These are phyloP conservation scores for Perodicticus potto DNA, from an alignment of 2,797 vertebrate species.

Conservation along the genomic window DNA sequence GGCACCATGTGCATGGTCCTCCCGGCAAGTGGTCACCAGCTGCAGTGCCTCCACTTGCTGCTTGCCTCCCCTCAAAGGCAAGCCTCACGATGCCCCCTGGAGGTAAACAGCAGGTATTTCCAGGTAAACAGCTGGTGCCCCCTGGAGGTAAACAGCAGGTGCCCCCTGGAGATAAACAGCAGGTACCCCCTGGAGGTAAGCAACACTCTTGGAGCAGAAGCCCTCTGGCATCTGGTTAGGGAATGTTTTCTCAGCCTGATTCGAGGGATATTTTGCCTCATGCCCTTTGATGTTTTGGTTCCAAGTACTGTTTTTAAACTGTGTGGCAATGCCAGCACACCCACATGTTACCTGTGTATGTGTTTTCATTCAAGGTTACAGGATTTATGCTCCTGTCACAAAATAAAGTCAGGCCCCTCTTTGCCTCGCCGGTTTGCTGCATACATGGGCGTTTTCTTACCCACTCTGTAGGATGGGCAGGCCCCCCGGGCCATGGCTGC, in stretches of 20 bases:
- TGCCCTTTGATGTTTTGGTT: not conserved
- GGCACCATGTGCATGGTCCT: not conserved
- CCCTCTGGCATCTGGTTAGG: not conserved
- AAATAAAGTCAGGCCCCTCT: not conserved
- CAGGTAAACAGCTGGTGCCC: not conserved
- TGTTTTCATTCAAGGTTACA: not conserved
- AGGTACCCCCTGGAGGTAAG: not conserved
- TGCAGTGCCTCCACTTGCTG: not conserved
- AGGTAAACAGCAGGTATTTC: not conserved
- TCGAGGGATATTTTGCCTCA: not conserved
- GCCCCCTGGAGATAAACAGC: not conserved
- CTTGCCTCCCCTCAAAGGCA: not conserved
- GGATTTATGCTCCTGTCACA: not conserved
- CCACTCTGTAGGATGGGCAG: no score
- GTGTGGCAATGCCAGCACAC: not conserved
- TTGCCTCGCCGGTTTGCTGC: not conserved
- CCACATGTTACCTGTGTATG: not conserved
- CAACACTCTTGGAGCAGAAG: fast-evolving
- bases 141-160: not conserved
- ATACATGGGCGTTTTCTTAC: not conserved
- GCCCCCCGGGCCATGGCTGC: fast-evolving
- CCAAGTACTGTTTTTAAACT: not conserved
- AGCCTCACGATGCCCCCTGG: not conserved
- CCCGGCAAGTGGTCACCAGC: not conserved
- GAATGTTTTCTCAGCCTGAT: not conserved